phyloP scores from a whole-genome alignment of 1,140 invertebrate genomes.

The Rhopalosiphum padi region DNA sequence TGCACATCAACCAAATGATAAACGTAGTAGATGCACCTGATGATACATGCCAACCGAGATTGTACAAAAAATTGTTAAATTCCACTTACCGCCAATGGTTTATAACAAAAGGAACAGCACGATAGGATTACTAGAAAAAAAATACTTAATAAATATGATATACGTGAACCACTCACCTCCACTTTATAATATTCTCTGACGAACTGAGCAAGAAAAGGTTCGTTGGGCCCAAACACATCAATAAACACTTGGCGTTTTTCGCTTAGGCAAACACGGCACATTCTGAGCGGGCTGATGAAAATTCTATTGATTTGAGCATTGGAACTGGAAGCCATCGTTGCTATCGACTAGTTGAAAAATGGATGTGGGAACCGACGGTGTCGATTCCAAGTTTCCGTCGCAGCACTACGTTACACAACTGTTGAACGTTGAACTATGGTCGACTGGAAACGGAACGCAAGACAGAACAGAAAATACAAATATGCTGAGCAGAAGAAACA shows the following conservation, averaged over 20 bases:
- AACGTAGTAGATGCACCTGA: background rate
- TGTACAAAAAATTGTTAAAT: background rate
- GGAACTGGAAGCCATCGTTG: too few relatives aligned
- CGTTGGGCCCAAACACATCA: background rate
- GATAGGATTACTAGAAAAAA: background rate
- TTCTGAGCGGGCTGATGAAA: accelerated
- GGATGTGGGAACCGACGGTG: too few relatives aligned
- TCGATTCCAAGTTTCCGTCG: too few relatives aligned
- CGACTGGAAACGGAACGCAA: too few relatives aligned
- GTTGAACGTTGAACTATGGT: background rate
- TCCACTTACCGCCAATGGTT: background rate
- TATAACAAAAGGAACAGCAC: background rate
- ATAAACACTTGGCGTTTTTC: background rate
- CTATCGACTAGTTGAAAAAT: too few relatives aligned
- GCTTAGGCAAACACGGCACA: background rate
- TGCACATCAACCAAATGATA: background rate
- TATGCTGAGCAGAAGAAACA: background rate
- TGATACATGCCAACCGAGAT: background rate
- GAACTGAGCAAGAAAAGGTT: background rate
- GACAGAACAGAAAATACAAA: background rate
- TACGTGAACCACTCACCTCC: background rate
- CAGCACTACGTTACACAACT: background rate
- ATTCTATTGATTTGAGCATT: too few relatives aligned
- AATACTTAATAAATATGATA: background rate
- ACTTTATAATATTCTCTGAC: background rate